These are phyloP conservation scores for Melangyna quadrimaculata DNA, from an alignment of 2,888 invertebrate species.

Conservation along the genomic window DNA sequence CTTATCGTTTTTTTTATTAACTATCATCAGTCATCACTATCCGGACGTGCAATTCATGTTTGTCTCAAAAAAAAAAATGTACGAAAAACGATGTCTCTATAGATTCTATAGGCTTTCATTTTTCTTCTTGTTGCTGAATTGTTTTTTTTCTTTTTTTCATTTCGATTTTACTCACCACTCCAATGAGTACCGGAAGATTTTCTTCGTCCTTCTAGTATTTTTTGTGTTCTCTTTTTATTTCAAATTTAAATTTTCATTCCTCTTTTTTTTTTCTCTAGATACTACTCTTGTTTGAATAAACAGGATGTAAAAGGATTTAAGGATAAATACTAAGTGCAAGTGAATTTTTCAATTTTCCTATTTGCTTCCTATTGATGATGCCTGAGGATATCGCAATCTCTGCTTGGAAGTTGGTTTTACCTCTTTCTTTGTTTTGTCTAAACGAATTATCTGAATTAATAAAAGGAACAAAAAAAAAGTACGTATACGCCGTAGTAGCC, in stretches of 20 bases:
- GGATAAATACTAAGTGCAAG: constrained; percentile 39
- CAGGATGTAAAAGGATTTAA: constrained; percentile 42
- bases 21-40: constrained; percentile 32
- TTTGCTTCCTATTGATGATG: constrained; percentile 34
- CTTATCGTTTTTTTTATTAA: background rate
- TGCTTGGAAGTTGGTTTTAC: constrained; percentile 43
- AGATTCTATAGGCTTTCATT: background rate
- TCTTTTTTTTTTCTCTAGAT: no score
- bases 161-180: background rate
- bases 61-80: background rate
- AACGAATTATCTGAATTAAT: constrained; percentile 50
- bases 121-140: background rate
- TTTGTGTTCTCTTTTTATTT: background rate
- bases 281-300: constrained; percentile 4
- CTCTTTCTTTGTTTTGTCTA: constrained; percentile 36
- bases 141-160: background rate
- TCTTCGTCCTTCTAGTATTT: background rate
- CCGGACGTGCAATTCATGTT: background rate
- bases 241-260: background rate
- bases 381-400: constrained; percentile 53
- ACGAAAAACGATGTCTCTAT: background rate
- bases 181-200: constrained; percentile 1
- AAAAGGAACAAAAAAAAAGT: background rate
- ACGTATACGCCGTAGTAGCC: constrained; percentile 9
- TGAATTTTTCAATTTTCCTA: constrained; percentile 63